Evolutionary conservation across 2,797 vertebrate genomes (phyloP).

Genomic region (Meriones psammophilus): DNA sequence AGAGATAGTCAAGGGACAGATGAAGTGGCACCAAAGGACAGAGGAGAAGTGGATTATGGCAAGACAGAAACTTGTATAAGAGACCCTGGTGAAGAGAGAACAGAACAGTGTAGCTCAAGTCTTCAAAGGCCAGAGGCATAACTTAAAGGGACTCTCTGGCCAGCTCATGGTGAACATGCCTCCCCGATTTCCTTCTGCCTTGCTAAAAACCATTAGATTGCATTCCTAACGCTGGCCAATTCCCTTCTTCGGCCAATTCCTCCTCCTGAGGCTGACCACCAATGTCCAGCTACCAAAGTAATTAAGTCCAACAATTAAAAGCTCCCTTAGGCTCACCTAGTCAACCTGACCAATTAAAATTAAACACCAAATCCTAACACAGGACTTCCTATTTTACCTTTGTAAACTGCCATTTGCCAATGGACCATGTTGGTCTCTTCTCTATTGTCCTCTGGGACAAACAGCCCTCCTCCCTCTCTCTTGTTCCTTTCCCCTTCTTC

Average conservation of each 20-base stretch:
- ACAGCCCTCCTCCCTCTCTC: background rate
- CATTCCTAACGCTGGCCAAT: background rate
- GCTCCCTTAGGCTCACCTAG: background rate
- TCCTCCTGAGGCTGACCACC: background rate
- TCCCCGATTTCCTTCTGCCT: background rate
- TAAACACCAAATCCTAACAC: background rate
- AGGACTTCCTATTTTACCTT: background rate
- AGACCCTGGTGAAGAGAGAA: background rate
- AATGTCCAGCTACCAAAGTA: background rate
- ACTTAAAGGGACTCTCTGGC: background rate
- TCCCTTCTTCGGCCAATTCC: background rate
- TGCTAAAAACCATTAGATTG: background rate
- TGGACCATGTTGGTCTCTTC: background rate
- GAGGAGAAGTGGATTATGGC: background rate
- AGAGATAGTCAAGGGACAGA: background rate
- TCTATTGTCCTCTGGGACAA: background rate
- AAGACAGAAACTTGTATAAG: background rate
- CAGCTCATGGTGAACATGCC: background rate
- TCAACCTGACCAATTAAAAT: background rate
- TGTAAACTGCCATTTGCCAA: background rate
- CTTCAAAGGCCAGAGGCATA: background rate
- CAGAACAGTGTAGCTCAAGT: too few relatives aligned
- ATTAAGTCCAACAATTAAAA: background rate
- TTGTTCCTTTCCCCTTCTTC: too few relatives aligned
- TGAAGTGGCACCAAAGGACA: background rate